Percentiles rank a stretch among this genome's conserved stretches.
Evolutionary conservation across 1,140 invertebrate species (phyloP).

Genomic region (Pseudoatta argentina): DNA sequence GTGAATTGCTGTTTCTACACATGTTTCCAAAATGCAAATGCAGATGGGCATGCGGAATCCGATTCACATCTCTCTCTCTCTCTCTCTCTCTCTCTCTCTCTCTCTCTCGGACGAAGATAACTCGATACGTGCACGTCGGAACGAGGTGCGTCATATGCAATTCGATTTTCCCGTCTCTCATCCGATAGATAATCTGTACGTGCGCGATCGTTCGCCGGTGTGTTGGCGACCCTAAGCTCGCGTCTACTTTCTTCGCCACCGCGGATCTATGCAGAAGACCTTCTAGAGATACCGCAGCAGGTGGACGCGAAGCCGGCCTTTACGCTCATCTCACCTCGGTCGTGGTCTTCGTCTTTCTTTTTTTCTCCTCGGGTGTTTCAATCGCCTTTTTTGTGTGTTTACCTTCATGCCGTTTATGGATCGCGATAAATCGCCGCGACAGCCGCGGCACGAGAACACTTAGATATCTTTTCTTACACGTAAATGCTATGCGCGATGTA

Average conservation of each 20-base stretch:
- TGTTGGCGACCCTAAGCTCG: constrained; percentile 46
- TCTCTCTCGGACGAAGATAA: constrained; percentile 15
- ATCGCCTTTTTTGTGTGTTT: constrained; percentile 8
- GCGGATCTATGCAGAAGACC: constrained; percentile 48
- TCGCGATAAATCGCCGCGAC: constrained; percentile 44
- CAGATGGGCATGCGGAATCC: constrained; percentile 40
- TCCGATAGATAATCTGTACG: constrained; percentile 66
- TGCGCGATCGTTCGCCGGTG: constrained; percentile 32
- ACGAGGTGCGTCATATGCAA: constrained; percentile 69
- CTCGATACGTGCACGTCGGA: constrained; percentile 32
- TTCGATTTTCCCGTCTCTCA: constrained; percentile 68
- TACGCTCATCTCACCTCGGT: constrained; percentile 16
- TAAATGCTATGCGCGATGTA: constrained; percentile 30
- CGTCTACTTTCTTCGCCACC: constrained; percentile 61
- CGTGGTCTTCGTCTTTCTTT: neutral
- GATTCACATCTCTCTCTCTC: constrained; percentile 21
- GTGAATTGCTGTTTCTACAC: constrained; percentile 41
- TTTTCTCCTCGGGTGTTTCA: neutral
- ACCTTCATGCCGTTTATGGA: constrained; percentile 42
- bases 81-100: constrained; percentile 7
- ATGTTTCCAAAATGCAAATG: constrained; percentile 46
- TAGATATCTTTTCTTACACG: constrained; percentile 25
- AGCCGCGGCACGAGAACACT: constrained; percentile 23
- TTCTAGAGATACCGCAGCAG: constrained; percentile 50
- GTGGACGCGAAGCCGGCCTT: constrained; percentile 42